Conservation (phyloP, 2,113 vertebrate genomes). For the Calonectris borealis region DNA sequence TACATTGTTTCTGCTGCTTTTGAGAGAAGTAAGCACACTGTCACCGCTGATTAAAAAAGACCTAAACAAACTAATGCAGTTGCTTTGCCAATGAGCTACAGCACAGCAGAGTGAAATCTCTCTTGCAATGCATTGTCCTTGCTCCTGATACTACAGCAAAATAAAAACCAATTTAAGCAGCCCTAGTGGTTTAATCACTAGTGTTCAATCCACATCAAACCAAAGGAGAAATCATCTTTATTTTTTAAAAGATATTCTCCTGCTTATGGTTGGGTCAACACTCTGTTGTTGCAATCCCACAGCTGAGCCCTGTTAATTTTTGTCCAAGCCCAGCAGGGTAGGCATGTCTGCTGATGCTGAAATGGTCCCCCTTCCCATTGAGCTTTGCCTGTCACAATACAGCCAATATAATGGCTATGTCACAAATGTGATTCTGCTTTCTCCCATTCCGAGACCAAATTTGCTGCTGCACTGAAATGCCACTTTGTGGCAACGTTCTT, state of each 20-base stretch:
- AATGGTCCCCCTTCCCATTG: constrained; percentile 33
- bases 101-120: not conserved
- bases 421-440: constrained; percentile 35
- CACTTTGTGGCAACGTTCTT: not conserved
- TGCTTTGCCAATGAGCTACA: not conserved
- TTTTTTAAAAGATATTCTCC: not conserved
- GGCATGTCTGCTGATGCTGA: constrained; percentile 13
- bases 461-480: constrained; percentile 33
- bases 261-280: not conserved
- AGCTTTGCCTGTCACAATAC: constrained; percentile 48
- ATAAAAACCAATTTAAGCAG: constrained; percentile 10
- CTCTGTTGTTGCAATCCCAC: not conserved
- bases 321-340: constrained; percentile 41
- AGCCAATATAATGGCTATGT: constrained; percentile 43
- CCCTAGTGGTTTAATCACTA: not conserved
- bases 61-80: not conserved
- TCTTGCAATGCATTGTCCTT: not conserved
- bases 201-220: not conserved
- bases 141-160: not conserved
- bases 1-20: not conserved
- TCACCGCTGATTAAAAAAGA: not conserved
- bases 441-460: constrained; percentile 19
- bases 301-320: constrained; percentile 67
- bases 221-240: not conserved
- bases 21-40: not conserved